These are phyloP conservation scores for Eudiplozoon nipponicum DNA, from an alignment of 2,888 invertebrate species.

Conservation along the genomic window DNA sequence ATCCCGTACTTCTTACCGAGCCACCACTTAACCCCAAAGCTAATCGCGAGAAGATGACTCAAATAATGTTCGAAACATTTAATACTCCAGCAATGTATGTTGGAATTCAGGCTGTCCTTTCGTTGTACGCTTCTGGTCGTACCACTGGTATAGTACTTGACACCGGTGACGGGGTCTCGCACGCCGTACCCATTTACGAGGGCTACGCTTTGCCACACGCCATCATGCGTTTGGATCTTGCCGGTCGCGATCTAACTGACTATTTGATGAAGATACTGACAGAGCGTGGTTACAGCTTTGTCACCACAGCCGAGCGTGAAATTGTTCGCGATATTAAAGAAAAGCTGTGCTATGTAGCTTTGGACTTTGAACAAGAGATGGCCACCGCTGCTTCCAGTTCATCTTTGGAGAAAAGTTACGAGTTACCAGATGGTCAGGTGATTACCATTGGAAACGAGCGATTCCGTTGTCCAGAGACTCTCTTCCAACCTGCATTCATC, in stretches of 20 bases:
- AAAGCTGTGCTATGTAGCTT: constrained; percentile 56
- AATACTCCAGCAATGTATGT: constrained; percentile 44
- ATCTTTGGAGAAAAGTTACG: constrained; percentile 57
- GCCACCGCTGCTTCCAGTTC: constrained; percentile 56
- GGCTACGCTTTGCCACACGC: constrained; percentile 64
- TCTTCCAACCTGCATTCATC: constrained; percentile 16
- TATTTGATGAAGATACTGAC: constrained; percentile 67
- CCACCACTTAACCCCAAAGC: constrained; percentile 58
- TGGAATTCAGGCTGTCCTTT: constrained; percentile 23
- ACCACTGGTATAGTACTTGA: constrained; percentile 45
- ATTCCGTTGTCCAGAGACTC: constrained; percentile 17
- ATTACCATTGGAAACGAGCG: constrained; percentile 17
- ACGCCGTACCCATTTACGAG: constrained; percentile 70
- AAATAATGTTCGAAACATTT: constrained; percentile 32
- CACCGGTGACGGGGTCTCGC: constrained; percentile 65
- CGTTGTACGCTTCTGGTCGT: constrained; percentile 17
- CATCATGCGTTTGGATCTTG: constrained; percentile 70
- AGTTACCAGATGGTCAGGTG: constrained; percentile 49
- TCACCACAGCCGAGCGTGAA: constrained; percentile 46
- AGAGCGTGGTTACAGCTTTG: constrained; percentile 69
- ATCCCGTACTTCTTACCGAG: constrained; percentile 53
- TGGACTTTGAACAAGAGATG: constrained; percentile 71
- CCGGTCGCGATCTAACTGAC: constrained; percentile 66
- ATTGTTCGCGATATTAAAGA: constrained; percentile 72
- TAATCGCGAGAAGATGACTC: constrained; percentile 59